Percentiles rank a stretch among this genome's conserved stretches.
Conservation (phyloP, 2,113 vertebrate species). For the Austrofundulus limnaeus region DNA sequence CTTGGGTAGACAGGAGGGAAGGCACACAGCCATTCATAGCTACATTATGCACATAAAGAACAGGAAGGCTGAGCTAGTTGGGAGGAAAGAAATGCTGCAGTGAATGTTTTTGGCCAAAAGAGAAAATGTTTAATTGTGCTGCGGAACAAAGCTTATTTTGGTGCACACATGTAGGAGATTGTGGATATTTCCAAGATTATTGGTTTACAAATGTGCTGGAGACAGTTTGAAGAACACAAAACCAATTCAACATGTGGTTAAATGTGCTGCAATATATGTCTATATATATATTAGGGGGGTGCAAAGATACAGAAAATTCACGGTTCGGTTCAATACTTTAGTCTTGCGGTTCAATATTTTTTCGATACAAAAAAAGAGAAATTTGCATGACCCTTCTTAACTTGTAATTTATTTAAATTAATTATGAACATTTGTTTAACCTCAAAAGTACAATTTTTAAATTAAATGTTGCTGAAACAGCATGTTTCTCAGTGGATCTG, state of each 20-base stretch:
- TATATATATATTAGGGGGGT: too few species aligned
- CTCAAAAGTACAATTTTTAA: too few species aligned
- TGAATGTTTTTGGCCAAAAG: slow-evolving; percentile 22
- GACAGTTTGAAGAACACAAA: not conserved
- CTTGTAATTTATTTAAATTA: too few species aligned
- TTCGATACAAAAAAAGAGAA: too few species aligned
- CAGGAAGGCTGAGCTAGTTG: slow-evolving; percentile 38
- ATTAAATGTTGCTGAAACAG: too few species aligned
- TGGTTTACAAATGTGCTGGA: not conserved
- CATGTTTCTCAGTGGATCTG: too few species aligned
- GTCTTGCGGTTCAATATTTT: too few species aligned
- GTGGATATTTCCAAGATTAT: not conserved
- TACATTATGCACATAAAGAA: slow-evolving; percentile 53
- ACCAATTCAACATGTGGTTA: slow-evolving; percentile 18
- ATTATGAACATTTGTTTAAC: too few species aligned
- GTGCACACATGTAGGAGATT: not conserved
- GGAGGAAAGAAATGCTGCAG: slow-evolving; percentile 26
- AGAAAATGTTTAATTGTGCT: slow-evolving; percentile 24
- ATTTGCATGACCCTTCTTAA: too few species aligned
- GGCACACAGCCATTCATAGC: slow-evolving; percentile 72
- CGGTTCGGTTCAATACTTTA: too few species aligned
- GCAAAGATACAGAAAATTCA: too few species aligned
- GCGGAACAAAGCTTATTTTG: not conserved
- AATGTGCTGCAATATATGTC: too few species aligned
- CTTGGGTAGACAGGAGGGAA: slow-evolving; percentile 53